These are phyloP conservation scores for Recurvirostra avosetta DNA, from an alignment of 2,113 vertebrate genomes.

Conservation along the genomic window DNA sequence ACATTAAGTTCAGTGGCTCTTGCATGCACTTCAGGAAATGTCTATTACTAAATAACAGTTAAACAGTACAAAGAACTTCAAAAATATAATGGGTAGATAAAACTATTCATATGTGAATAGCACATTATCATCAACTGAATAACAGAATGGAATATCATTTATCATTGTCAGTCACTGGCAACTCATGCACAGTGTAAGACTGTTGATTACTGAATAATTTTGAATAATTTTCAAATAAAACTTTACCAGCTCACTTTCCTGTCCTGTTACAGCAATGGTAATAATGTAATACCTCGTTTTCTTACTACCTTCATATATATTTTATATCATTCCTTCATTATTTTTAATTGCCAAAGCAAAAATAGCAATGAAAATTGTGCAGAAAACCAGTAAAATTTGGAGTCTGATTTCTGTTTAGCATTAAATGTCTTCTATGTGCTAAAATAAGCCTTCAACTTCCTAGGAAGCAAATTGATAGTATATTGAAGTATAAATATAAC, in stretches of 20 bases:
- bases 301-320: background rate
- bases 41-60: conserved; percentile 8
- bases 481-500: background rate
- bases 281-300: background rate
- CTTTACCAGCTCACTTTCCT: background rate
- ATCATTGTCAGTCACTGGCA: conserved; percentile 59
- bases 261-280: conserved; percentile 18
- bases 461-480: background rate
- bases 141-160: conserved; percentile 57
- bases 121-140: conserved; percentile 54
- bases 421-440: background rate
- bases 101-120: conserved; percentile 60
- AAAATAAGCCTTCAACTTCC: background rate
- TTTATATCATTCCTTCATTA: background rate
- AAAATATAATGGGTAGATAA: conserved; percentile 28
- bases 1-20: background rate
- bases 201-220: conserved; percentile 59
- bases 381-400: background rate
- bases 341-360: conserved; percentile 8
- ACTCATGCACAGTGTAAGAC: background rate
- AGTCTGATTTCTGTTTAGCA: background rate
- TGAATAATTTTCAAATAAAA: conserved; percentile 50
- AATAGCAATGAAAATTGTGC: background rate
- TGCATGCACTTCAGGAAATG: background rate
- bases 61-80: conserved; percentile 35